Evolutionary conservation across 2,888 invertebrate genomes (phyloP).

Genomic region (Nymphalis c-album): DNA sequence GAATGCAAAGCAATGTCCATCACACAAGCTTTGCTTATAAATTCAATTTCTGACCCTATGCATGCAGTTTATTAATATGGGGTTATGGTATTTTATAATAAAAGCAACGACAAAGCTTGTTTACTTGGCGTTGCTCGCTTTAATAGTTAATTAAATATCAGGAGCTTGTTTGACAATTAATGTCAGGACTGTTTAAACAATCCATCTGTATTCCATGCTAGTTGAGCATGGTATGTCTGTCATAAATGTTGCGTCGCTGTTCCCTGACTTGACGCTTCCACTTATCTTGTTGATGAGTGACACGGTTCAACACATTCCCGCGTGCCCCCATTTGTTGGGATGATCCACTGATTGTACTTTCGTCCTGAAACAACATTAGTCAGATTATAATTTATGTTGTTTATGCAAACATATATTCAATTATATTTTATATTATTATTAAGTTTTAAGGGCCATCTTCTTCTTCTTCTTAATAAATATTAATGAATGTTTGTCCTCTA

Average conservation of each 20-base stretch:
- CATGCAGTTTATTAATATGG: too few species aligned
- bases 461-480: too few species aligned
- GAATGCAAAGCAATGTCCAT: too few species aligned
- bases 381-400: not conserved
- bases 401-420: too few species aligned
- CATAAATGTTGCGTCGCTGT: slow-evolving; percentile 97
- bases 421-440: too few species aligned
- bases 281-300: slow-evolving; percentile 97
- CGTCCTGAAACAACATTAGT: slow-evolving; percentile 76
- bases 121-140: not conserved
- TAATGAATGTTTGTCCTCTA: too few species aligned
- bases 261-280: slow-evolving; percentile 99
- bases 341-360: slow-evolving; percentile 82
- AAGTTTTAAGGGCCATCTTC: too few species aligned
- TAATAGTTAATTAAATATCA: not conserved
- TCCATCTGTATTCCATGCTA: slow-evolving; percentile 60
- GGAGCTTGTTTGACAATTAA: not conserved
- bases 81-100: too few species aligned
- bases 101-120: too few species aligned
- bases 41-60: too few species aligned
- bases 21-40: too few species aligned
- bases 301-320: slow-evolving; percentile 93
- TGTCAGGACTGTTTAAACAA: slow-evolving; percentile 2
- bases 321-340: slow-evolving; percentile 90
- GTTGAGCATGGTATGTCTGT: slow-evolving; percentile 98